These are phyloP conservation scores for Tachysurus fulvidraco DNA, from an alignment of 2,113 vertebrate genomes.

Conservation along the genomic window DNA sequence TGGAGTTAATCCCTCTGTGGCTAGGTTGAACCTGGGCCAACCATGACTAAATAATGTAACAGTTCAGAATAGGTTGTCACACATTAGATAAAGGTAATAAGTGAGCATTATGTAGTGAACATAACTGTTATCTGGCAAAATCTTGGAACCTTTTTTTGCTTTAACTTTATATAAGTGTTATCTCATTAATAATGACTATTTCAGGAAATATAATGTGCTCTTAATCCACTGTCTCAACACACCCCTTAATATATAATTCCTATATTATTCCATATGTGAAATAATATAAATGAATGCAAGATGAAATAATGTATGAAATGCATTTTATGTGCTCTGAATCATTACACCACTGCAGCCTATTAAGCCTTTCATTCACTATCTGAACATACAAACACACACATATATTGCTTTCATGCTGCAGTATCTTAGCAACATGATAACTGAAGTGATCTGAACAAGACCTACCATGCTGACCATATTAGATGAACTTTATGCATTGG, in stretches of 20 bases:
- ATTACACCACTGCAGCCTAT: background rate
- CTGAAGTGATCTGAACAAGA: background rate
- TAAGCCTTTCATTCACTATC: background rate
- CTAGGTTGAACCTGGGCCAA: too few relatives aligned
- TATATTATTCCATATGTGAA: background rate
- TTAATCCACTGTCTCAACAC: background rate
- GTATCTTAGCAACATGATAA: slow-evolving; percentile 14
- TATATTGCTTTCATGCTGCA: background rate
- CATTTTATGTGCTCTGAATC: background rate
- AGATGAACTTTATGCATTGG: background rate
- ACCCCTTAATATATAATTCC: background rate
- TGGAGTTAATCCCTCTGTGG: too few relatives aligned
- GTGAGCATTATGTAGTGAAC: background rate
- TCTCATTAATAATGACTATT: background rate
- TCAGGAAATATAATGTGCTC: background rate
- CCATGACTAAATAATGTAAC: background rate
- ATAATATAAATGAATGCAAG: background rate
- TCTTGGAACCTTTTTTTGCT: background rate
- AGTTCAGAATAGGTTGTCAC: background rate
- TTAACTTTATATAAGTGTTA: background rate
- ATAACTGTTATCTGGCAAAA: background rate
- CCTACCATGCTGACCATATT: background rate
- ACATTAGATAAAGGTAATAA: background rate
- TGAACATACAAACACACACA: slow-evolving; percentile 4
- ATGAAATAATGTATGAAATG: background rate